Percentiles rank a stretch among this genome's conserved stretches.
Conservation (phyloP, 2,113 vertebrate species). For the Hemichromis elongatus region DNA sequence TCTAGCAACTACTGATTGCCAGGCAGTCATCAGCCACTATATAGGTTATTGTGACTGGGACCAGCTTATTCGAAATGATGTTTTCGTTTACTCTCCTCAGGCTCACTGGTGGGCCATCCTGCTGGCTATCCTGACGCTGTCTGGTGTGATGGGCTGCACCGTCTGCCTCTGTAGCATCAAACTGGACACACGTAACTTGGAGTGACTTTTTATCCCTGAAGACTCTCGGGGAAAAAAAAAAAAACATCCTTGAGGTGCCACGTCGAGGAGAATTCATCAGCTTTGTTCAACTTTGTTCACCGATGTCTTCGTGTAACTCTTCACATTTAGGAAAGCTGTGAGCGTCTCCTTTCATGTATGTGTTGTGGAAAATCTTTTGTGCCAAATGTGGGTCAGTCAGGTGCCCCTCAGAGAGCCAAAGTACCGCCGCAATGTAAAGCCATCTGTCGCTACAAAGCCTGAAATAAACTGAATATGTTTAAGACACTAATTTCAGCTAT, state of each 20-base stretch:
- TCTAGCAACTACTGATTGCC: background rate
- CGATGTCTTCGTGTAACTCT: background rate
- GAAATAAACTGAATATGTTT: background rate
- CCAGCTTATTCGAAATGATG: background rate
- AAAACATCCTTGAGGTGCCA: background rate
- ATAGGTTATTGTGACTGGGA: background rate
- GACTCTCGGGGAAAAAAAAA: background rate
- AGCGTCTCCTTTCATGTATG: background rate
- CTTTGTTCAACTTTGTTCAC: background rate
- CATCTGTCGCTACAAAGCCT: constrained; percentile 1
- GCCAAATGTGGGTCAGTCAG: background rate
- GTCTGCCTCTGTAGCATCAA: constrained; percentile 68
- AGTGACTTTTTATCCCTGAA: background rate
- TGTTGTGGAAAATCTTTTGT: constrained; percentile 16
- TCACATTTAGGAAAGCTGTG: background rate
- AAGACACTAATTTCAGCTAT: background rate
- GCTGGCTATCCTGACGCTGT: constrained; percentile 66
- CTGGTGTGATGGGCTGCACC: constrained; percentile 70
- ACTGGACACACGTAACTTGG: constrained; percentile 37
- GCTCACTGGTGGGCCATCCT: constrained; percentile 77
- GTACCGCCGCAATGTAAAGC: background rate
- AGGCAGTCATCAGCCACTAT: background rate
- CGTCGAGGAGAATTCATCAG: background rate
- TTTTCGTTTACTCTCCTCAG: constrained; percentile 26
- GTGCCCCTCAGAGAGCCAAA: background rate